A percentile compares a stretch with the other conserved stretches of the same genome.
phyloP scores from a whole-genome alignment of 1,140 invertebrate species.

The Euwallacea similis region DNA sequence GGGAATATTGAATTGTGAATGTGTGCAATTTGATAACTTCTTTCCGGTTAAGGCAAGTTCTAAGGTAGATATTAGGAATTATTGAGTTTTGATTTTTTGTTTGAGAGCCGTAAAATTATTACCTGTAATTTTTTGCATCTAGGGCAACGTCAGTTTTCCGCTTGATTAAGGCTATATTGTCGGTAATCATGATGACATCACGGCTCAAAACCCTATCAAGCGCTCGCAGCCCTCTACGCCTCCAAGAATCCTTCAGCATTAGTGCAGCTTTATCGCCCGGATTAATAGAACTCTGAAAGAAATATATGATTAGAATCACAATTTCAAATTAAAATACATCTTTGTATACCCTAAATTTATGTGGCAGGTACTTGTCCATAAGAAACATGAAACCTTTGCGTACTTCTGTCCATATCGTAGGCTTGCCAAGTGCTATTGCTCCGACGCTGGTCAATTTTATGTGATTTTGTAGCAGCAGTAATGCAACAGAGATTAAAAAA shows the following conservation, averaged over 20 bases:
- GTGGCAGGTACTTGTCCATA: not conserved
- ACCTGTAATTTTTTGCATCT: slow-evolving; percentile 7
- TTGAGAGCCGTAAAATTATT: not conserved
- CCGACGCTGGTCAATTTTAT: too few species aligned
- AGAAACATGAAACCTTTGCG: not conserved
- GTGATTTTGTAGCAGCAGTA: too few species aligned
- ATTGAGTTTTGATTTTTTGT: not conserved
- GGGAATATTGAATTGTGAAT: not conserved
- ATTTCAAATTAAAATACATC: not conserved
- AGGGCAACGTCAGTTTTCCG: slow-evolving; percentile 15
- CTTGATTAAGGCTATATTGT: slow-evolving; percentile 25
- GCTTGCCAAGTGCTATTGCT: too few species aligned
- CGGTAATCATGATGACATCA: slow-evolving; percentile 37
- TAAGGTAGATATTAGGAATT: not conserved
- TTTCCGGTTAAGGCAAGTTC: too few species aligned
- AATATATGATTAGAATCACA: not conserved
- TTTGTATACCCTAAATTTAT: not conserved
- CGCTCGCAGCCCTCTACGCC: slow-evolving; percentile 33
- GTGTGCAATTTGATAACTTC: not conserved
- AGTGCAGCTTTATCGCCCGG: slow-evolving; percentile 5
- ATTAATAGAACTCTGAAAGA: slow-evolving; percentile 13
- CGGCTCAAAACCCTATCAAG: slow-evolving; percentile 38
- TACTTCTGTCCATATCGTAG: slow-evolving; percentile 7
- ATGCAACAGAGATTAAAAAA: too few species aligned
- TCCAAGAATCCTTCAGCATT: slow-evolving; percentile 36